Base-by-base conservation (phyloP, 1,140 invertebrate species). In the Nasonia giraulti region DNA sequence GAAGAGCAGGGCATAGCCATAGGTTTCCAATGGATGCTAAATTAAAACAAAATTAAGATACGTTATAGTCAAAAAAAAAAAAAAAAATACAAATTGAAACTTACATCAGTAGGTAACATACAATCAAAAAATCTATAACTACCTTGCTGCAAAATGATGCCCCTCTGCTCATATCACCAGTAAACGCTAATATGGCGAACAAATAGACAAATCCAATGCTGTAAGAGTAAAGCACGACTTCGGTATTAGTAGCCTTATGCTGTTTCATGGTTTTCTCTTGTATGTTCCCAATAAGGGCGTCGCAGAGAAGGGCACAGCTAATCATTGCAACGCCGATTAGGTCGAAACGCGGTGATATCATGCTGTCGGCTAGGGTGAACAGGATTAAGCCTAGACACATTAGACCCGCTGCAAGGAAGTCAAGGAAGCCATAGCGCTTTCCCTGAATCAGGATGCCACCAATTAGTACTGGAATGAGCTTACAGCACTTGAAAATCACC, bases 401-500 rank as follows among this genome's bases (percentile, higher is more conserved):
- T 74, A 96, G 94, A 31, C 96, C 86, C 76, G 97, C 97, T 7
- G 98, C 97, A 37, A 96, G 86, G 91, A 98, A 97, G 93, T 99
- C 98, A 77, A 98, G 90, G 7, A 95, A 91, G 27, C 95, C 96
- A 92, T 98, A 98, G 87, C 95, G 95, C 93, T 99, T 99, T 88
- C 96, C 95, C 94, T 99, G 96, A 90, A 99, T 99, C 31, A 99
- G 87, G 87, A 99, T 96, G 86, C 97, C 97, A 73, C 98, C 98
- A 86, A 98, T 95, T 87, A 99, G 94, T 0, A 99, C 98, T 4
- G 98, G 98, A 88, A 99, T 98, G 0, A 99, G 94, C 93, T 99
- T 99, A 90, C 98, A 99, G 90, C 98, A 99, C 93, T 98, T 98
- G 90, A 98, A 98, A 88, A 98, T 98, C n/a, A 98, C 95, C 93